Conservation (phyloP, 2,888 invertebrate genomes). For the Philereme transversata region DNA sequence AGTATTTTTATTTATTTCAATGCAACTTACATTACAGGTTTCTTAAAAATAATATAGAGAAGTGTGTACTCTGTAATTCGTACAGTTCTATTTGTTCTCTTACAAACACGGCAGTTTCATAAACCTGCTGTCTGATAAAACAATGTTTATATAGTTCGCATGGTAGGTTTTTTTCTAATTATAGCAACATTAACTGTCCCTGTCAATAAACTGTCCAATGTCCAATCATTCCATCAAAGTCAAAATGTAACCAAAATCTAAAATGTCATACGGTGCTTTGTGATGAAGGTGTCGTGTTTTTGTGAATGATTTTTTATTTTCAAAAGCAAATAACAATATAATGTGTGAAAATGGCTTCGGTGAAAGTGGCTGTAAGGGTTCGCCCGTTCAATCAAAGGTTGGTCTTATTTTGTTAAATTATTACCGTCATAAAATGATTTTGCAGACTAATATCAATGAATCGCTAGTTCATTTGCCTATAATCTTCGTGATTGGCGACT, state of each 20-base stretch:
- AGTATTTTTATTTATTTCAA: no score
- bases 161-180: background rate
- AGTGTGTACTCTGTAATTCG: no score
- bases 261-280: conserved; percentile 64
- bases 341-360: conserved; percentile 91
- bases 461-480: conserved; percentile 46
- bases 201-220: conserved; percentile 31
- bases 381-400: conserved; percentile 95
- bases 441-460: conserved; percentile 43
- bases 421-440: conserved; percentile 46
- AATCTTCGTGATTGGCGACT: conserved; percentile 39
- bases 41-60: no score
- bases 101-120: no score
- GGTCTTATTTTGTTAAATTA: conserved; percentile 43
- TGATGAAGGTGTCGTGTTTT: conserved; percentile 57
- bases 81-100: no score
- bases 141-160: no score
- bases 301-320: conserved; percentile 62
- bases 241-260: conserved; percentile 41
- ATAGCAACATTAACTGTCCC: conserved; percentile 14
- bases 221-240: conserved; percentile 36
- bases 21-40: no score
- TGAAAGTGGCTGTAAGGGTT: conserved; percentile 95
- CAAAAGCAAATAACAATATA: conserved; percentile 69
- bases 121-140: no score